Evolutionary conservation across 2,888 invertebrate genomes (phyloP).

Genomic region (Panopea generosa): DNA sequence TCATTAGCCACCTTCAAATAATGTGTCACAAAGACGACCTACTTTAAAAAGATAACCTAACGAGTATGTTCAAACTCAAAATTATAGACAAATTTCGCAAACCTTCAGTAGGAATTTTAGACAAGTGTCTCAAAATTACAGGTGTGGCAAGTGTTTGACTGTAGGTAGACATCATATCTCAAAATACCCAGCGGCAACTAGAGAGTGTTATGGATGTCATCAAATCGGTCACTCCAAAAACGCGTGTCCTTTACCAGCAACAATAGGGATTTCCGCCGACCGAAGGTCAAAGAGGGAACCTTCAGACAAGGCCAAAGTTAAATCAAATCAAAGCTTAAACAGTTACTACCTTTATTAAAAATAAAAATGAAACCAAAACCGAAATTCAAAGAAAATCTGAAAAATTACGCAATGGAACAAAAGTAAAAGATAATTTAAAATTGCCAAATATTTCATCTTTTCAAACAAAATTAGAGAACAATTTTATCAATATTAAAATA

Average conservation of each 20-base stretch:
- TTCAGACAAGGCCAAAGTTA: slow-evolving; percentile 20
- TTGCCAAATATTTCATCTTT: neutral
- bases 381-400: neutral
- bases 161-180: too few species aligned
- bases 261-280: slow-evolving; percentile 28
- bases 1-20: too few species aligned
- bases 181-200: too few species aligned
- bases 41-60: too few species aligned
- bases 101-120: too few species aligned
- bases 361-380: neutral
- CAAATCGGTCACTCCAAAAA: neutral
- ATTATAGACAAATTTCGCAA: too few species aligned
- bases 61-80: too few species aligned
- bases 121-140: too few species aligned
- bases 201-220: too few species aligned
- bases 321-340: neutral
- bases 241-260: slow-evolving; percentile 4
- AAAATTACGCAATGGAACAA: too few species aligned
- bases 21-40: too few species aligned
- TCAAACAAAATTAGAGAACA: slow-evolving; percentile 5
- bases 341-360: neutral
- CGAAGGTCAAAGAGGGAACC: slow-evolving; percentile 38
- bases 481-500: slow-evolving; percentile 8
- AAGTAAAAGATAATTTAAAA: neutral
- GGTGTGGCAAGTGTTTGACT: neutral